Evolutionary conservation across 2,888 invertebrate genomes (phyloP).

Genomic region (Hirtodrosophila histrioides): DNA sequence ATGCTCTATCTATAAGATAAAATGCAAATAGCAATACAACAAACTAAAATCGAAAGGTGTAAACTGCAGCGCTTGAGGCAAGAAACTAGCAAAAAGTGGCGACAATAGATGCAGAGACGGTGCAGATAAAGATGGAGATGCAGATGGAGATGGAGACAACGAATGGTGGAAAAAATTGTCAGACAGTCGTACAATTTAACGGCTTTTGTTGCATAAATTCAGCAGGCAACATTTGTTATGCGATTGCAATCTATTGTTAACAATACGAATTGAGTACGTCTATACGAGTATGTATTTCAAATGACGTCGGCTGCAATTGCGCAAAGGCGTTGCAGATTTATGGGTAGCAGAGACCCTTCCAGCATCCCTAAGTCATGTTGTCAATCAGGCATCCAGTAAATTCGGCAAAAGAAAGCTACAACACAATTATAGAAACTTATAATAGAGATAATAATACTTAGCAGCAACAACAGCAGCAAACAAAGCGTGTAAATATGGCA

Average conservation of each 20-base stretch:
- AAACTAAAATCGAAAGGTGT: slow-evolving; percentile 58
- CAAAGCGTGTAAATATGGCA: slow-evolving; percentile 73
- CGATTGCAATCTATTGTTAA: slow-evolving; percentile 77
- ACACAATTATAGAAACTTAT: slow-evolving; percentile 72
- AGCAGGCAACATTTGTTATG: slow-evolving; percentile 74
- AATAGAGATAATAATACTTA: slow-evolving; percentile 47
- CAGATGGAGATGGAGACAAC: slow-evolving; percentile 41
- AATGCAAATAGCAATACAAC: slow-evolving; percentile 21
- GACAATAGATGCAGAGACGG: slow-evolving; percentile 40
- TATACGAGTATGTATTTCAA: slow-evolving; percentile 21
- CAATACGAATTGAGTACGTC: slow-evolving; percentile 54
- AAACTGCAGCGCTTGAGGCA: slow-evolving; percentile 52
- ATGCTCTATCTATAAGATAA: slow-evolving; percentile 10
- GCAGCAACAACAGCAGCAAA: slow-evolving; percentile 38
- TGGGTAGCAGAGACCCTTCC: slow-evolving; percentile 31
- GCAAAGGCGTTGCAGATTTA: slow-evolving; percentile 61
- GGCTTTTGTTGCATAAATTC: slow-evolving; percentile 77
- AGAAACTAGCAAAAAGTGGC: slow-evolving; percentile 65
- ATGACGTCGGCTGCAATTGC: slow-evolving; percentile 46
- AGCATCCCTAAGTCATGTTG: slow-evolving; percentile 41
- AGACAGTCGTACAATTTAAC: slow-evolving; percentile 74
- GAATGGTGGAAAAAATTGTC: slow-evolving; percentile 52
- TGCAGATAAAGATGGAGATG: slow-evolving; percentile 2
- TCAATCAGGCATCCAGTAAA: slow-evolving; percentile 55
- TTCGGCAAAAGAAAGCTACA: slow-evolving; percentile 69